Evolutionary conservation across 2,797 vertebrate species (phyloP).

Genomic region (Clarias pachynema): DNA sequence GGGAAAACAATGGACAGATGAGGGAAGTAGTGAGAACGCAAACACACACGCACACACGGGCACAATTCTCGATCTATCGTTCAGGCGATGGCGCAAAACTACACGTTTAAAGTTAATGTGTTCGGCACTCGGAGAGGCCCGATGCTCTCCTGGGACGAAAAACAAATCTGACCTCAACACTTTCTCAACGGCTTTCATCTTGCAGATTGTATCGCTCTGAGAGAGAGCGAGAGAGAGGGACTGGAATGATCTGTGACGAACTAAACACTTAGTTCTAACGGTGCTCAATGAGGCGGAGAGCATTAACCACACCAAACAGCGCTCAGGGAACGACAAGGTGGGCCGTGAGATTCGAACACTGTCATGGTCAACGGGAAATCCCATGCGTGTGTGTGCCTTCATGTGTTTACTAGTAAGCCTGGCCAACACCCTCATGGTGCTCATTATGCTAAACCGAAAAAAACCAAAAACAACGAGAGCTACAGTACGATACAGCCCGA

Average conservation of each 20-base stretch:
- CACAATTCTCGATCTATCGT: slow-evolving; percentile 41
- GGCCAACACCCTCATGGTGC: slow-evolving; percentile 38
- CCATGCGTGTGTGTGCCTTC: slow-evolving; percentile 13
- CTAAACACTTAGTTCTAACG: slow-evolving; percentile 54
- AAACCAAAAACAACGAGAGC: not conserved
- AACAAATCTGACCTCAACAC: slow-evolving; percentile 57
- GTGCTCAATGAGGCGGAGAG: slow-evolving; percentile 45
- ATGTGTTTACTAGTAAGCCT: slow-evolving; percentile 24
- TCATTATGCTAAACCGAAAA: slow-evolving; percentile 26
- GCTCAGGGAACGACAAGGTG: slow-evolving; percentile 37
- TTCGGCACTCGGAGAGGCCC: slow-evolving; percentile 36
- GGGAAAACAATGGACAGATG: slow-evolving; percentile 73
- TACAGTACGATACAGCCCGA: not conserved
- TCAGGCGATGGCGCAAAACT: slow-evolving; percentile 1
- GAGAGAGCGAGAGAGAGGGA: not conserved
- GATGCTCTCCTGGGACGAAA: slow-evolving; percentile 40
- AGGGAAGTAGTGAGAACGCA: slow-evolving; percentile 52
- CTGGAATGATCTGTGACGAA: slow-evolving; percentile 48
- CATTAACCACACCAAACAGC: slow-evolving; percentile 49
- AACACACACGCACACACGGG: slow-evolving; percentile 25
- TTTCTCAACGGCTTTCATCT: slow-evolving; percentile 56
- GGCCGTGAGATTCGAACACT: slow-evolving; percentile 34
- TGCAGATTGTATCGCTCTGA: slow-evolving; percentile 40
- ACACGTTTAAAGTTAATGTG: slow-evolving; percentile 35
- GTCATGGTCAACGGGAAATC: slow-evolving; percentile 38